These are phyloP conservation scores for Aphelinus certus DNA, from an alignment of 1,140 invertebrate genomes.

Conservation along the genomic window DNA sequence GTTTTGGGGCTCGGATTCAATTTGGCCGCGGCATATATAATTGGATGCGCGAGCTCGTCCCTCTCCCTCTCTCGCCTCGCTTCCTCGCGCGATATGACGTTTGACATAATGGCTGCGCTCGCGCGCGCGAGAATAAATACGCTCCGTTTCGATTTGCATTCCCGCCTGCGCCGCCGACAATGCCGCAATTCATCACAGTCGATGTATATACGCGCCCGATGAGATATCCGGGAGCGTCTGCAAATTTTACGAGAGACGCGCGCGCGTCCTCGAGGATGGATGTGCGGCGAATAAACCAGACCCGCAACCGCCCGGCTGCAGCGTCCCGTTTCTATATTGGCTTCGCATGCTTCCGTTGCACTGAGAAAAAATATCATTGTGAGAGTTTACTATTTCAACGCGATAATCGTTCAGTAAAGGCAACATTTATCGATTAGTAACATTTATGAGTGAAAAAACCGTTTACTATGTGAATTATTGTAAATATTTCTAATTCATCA, in stretches of 20 bases:
- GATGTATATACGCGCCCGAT: not conserved
- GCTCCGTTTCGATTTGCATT: constrained; percentile 38
- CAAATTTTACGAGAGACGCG: constrained; percentile 15
- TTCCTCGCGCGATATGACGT: constrained; percentile 51
- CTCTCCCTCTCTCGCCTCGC: not conserved
- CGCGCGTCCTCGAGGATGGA: no score
- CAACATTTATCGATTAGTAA: no score
- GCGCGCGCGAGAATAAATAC: constrained; percentile 44
- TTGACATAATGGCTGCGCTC: constrained; percentile 46
- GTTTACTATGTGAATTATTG: no score
- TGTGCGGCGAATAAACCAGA: no score
- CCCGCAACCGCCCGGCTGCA: no score
- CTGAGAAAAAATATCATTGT: no score
- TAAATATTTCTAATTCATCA: no score
- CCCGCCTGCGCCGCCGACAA: constrained; percentile 8
- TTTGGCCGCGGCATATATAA: constrained; percentile 56
- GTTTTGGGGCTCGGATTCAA: constrained; percentile 61
- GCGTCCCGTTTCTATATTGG: no score
- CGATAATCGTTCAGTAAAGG: no score
- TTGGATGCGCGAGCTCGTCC: constrained; percentile 48
- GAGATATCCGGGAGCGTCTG: not conserved
- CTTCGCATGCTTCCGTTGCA: no score
- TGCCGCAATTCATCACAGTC: constrained; percentile 23
- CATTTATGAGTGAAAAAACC: no score
- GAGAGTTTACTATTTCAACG: no score